phyloP scores from a whole-genome alignment of 2,888 invertebrate species.

The Troides oblongomaculatus region DNA sequence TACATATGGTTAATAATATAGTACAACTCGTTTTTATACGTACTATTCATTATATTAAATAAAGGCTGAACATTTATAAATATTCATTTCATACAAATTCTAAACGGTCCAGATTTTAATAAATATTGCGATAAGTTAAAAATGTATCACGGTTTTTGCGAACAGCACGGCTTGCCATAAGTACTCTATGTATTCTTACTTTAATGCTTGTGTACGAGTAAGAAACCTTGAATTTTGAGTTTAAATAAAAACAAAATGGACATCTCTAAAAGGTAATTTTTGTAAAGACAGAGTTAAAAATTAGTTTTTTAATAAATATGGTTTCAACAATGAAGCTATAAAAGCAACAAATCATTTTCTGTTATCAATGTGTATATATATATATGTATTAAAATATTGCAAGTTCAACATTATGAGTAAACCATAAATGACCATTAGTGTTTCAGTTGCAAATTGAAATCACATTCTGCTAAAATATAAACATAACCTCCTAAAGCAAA shows the following conservation, averaged over 20 bases:
- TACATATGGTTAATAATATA: slow-evolving; percentile 55
- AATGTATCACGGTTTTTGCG: slow-evolving; percentile 51
- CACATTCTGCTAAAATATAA: slow-evolving; percentile 45
- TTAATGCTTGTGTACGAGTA: slow-evolving; percentile 44
- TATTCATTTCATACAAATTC: slow-evolving; percentile 68
- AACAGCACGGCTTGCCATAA: slow-evolving; percentile 54
- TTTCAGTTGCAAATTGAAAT: slow-evolving; percentile 45
- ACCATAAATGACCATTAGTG: slow-evolving; percentile 44
- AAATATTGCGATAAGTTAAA: slow-evolving; percentile 41
- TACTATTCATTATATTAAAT: slow-evolving; percentile 68
- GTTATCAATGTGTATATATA: slow-evolving; percentile 41
- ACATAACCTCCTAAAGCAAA: slow-evolving; percentile 44
- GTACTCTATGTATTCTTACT: slow-evolving; percentile 57
- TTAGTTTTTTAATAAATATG: slow-evolving; percentile 20
- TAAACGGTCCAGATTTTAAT: slow-evolving; percentile 50
- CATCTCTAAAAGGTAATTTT: neutral
- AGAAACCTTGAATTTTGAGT: slow-evolving; percentile 30
- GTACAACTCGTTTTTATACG: slow-evolving; percentile 58
- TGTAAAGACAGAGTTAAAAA: neutral
- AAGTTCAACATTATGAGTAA: slow-evolving; percentile 53
- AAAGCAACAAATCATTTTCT: slow-evolving; percentile 59
- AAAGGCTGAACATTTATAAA: slow-evolving; percentile 74
- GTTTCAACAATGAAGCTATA: slow-evolving; percentile 41
- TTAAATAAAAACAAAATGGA: neutral
- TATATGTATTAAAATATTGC: slow-evolving; percentile 54